Evolutionary conservation across 2,113 vertebrate genomes (phyloP).

Genomic region (Acanthisitta chloris): DNA sequence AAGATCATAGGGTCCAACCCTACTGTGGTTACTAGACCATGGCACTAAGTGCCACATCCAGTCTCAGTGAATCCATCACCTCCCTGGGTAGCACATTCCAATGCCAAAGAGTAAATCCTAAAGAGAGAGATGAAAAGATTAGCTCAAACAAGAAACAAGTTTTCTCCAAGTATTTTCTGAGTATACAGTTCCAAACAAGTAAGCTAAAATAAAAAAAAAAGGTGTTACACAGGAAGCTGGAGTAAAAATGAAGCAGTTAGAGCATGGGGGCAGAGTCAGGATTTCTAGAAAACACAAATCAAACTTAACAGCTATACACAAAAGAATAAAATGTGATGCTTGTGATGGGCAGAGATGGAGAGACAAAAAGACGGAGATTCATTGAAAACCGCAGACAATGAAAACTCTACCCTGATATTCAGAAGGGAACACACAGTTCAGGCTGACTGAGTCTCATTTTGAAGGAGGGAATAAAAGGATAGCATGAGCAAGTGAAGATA

Average conservation of each 20-base stretch:
- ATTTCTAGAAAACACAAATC: not conserved
- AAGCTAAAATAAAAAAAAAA: not conserved
- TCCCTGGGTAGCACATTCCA: too few species aligned
- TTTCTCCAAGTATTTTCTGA: not conserved
- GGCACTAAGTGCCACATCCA: too few species aligned
- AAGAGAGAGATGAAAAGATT: not conserved
- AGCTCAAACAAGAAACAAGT: not conserved
- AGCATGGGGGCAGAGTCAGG: not conserved
- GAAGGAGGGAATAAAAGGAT: not conserved
- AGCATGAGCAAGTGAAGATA: not conserved
- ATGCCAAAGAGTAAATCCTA: too few species aligned
- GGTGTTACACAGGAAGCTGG: not conserved
- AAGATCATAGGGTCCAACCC: too few species aligned
- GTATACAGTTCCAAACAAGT: not conserved
- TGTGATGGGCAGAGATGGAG: not conserved
- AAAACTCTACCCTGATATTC: not conserved
- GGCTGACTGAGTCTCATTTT: not conserved
- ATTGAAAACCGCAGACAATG: not conserved
- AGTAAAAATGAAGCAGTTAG: not conserved
- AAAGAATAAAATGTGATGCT: not conserved
- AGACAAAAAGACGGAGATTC: not conserved
- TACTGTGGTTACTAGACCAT: too few species aligned
- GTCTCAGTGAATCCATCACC: too few species aligned
- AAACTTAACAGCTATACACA: not conserved
- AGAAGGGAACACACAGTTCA: not conserved